Evolutionary conservation across 2,113 vertebrate species (phyloP).

Genomic region (Ascaphus truei): DNA sequence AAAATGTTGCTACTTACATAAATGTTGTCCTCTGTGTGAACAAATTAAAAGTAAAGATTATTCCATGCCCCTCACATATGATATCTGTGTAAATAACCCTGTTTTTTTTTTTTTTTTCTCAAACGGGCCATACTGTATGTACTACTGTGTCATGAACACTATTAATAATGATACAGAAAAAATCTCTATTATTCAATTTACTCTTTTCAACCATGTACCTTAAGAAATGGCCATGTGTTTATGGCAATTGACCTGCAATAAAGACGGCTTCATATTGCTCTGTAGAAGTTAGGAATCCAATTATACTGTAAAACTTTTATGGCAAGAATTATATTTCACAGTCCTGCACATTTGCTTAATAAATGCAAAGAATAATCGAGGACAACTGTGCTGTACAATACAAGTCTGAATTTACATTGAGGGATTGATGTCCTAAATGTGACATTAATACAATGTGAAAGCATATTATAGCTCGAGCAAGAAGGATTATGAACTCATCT

Average conservation of each 20-base stretch:
- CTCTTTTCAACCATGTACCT: background rate
- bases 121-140: no score
- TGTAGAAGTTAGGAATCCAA: conserved; percentile 20
- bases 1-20: no score
- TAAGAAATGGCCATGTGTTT: background rate
- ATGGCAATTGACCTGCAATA: conserved; percentile 18
- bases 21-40: no score
- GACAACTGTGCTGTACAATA: conserved; percentile 3
- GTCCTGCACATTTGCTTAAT: conserved; percentile 17
- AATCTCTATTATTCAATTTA: conserved; percentile 17
- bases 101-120: no score
- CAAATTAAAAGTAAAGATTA: no score
- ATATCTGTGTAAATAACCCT: no score
- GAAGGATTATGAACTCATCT: conserved; percentile 28
- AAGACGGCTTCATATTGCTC: background rate
- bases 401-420: background rate
- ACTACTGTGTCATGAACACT: background rate
- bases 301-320: conserved; percentile 31
- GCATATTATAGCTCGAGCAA: conserved; percentile 19
- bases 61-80: no score
- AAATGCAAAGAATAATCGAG: conserved; percentile 22
- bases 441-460: conserved; percentile 29
- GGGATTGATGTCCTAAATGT: conserved; percentile 27
- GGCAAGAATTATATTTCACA: conserved; percentile 23
- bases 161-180: background rate